Base-by-base conservation (phyloP, 1,140 invertebrate genomes). In the Trachymyrmex cornetzi region DNA sequence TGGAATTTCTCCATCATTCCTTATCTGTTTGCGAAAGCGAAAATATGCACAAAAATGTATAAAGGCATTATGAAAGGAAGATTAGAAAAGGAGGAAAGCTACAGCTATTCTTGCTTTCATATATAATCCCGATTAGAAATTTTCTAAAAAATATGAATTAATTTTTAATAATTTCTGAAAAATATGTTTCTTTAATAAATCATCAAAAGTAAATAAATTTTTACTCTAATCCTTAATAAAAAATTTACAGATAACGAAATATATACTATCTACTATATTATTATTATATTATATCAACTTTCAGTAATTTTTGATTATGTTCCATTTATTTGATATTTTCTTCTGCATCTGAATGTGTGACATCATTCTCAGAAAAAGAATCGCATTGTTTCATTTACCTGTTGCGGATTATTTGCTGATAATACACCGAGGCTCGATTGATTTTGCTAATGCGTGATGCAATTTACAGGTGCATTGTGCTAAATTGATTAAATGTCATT, bases 401-500 rank as follows among this genome's bases (percentile, higher is more conserved):
- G 69, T 84, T 74, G 55, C 55, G 19, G 72, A 75, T 84, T 61
- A 75, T 75, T 74, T 74, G 55, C 14, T n/a, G 14, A 75, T 75
- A 61, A 75, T 44, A 63, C 44, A 74, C 19, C 44, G 53, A 55
- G 50, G 64, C 16, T 38, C 74, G 74, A 85, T 85, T 66, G 82
- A 85, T 85, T 67, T 66, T 22, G 59, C 34, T 85, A 85, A 77
- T 66, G 72, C n/a, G 82, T 27, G 72, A 61, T 64, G 74, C 48
- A 75, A 84, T 61, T 84, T 75, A 74, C 69, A 74, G 24, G 19
- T 38, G 69, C 27, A 27, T 84, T 84, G 71, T 63, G 69, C 71
- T 48, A 84, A 84, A 84, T 84, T 84, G 55, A 84, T 63, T 84
- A 84, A 84, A 84, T 55, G 57, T 55, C 44, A 84, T 84, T 75